A percentile compares a stretch with the other conserved stretches of the same genome.
These are phyloP conservation scores for Ptychodera flava DNA, from an alignment of 35 echinoderm and acorn worm species.

Conservation along the genomic window DNA sequence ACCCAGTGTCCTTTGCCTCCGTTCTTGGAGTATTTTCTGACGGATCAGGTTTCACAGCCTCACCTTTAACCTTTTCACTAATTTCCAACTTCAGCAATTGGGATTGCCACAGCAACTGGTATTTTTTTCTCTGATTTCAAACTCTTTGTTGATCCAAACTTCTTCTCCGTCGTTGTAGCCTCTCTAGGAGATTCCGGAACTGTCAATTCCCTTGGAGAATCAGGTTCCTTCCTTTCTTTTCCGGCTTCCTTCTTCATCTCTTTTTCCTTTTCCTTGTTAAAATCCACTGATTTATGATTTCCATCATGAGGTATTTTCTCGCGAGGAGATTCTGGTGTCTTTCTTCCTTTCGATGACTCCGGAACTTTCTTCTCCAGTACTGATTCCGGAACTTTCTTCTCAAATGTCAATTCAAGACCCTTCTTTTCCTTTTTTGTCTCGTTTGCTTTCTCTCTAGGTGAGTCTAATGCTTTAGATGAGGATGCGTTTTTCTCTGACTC, in stretches of 20 bases:
- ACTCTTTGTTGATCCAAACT: background rate
- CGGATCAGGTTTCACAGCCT: background rate
- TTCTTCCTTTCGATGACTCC: background rate
- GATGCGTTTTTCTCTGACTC: background rate
- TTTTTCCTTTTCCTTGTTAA: background rate
- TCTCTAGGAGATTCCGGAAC: background rate
- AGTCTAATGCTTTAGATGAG: background rate
- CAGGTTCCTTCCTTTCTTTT: no score
- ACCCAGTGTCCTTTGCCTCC: no score
- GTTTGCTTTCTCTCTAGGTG: background rate
- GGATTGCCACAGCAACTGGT: background rate
- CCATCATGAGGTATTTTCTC: background rate
- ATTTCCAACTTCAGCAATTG: background rate
- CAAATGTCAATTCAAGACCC: no score
- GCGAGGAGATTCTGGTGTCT: background rate
- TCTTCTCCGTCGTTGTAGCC: background rate
- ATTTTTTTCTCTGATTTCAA: background rate
- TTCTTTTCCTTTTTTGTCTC: no score
- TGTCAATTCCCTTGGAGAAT: background rate
- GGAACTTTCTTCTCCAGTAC: background rate
- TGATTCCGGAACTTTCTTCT: background rate
- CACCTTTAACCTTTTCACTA: background rate
- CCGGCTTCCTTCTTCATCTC: background rate
- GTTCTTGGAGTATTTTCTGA: no score
- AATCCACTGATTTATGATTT: background rate